Base-by-base conservation (phyloP, 2,888 invertebrate genomes). In the Athripsodes cinereus region DNA sequence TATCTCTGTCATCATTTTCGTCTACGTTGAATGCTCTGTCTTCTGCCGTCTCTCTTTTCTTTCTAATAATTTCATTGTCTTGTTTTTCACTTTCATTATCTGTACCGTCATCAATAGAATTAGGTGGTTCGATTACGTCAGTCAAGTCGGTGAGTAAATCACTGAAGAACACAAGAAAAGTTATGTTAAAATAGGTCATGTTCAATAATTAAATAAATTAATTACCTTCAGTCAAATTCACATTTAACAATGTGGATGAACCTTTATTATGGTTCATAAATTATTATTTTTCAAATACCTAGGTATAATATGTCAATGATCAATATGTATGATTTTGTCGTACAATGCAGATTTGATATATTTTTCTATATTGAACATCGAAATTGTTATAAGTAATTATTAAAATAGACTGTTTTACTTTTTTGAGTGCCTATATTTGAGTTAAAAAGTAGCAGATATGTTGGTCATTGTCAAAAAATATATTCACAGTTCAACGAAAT, bases 1-100 rank as follows among this genome's bases (percentile, higher is more conserved):
- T 79, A 22, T 76, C 77, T 67, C 79, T 71, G 62, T 79, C 79
- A 13, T 60, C 62, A 16, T 20, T 57, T 47, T 58, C 44, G n/a
- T n/a, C n/a, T n/a, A 50, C 55, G 1, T 40, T 53, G 1, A 54
- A 50, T 16, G 21, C 46, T 8, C 16, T 48, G 20, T 52, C 49
- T 44, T 53, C 51, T 1, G 53, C 31, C 21, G 47, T 31, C 13
- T 63, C 58, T 40, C 63, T 34, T 52, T 53, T 60, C 6, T 31
- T 49, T 56, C 63, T 3, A 8, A 40, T 40, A 26, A 6, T 26
- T 10, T 26, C 26, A 10, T 6, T 11, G 3, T n/a, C 44, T 16
- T 5, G 3, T 44, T 44, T 44, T 8, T 6, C 35, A 34, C 47
- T 52, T 26, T 53, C 53, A 16, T 54, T 13, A 13, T 8, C 13